phyloP scores from a whole-genome alignment of 2,113 vertebrate genomes.

The Ophiodon elongatus region DNA sequence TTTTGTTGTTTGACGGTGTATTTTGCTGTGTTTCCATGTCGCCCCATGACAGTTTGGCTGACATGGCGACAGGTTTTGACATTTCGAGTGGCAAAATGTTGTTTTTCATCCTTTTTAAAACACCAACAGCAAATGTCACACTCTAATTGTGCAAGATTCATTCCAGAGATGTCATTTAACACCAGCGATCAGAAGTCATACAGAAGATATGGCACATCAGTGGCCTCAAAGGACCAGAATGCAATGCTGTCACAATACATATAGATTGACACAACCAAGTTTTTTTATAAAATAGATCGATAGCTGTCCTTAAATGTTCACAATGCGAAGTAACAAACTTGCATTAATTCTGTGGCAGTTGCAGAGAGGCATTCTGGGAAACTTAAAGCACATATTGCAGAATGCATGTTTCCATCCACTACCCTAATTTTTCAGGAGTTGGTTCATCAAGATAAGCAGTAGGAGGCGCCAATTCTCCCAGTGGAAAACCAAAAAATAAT shows the following conservation, averaged over 20 bases:
- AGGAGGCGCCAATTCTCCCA: too few relatives aligned
- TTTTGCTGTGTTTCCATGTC: conserved; percentile 7
- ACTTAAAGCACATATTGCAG: background rate
- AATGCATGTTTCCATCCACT: too few relatives aligned
- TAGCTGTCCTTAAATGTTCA: background rate
- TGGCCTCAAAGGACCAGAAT: background rate
- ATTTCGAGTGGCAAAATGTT: conserved; percentile 19
- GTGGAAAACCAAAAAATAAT: too few relatives aligned
- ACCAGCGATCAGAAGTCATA: background rate
- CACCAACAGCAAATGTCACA: background rate
- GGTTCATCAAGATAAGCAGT: too few relatives aligned
- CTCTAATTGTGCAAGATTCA: background rate
- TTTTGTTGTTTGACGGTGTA: conserved; percentile 17
- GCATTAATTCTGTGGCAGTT: background rate
- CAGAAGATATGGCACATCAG: background rate
- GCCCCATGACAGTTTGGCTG: conserved; percentile 21
- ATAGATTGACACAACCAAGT: background rate
- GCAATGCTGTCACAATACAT: background rate
- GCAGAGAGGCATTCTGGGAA: background rate
- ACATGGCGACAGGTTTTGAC: conserved; percentile 7
- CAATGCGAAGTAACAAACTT: background rate
- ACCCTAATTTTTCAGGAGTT: too few relatives aligned
- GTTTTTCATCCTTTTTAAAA: conserved; percentile 32
- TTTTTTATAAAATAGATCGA: background rate
- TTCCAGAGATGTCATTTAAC: conserved; percentile 8